Evolutionary conservation across 2,888 invertebrate genomes (phyloP), one percentile per base, ranked within the genome.

Genomic region (Torymus aiolomorphi): DNA sequence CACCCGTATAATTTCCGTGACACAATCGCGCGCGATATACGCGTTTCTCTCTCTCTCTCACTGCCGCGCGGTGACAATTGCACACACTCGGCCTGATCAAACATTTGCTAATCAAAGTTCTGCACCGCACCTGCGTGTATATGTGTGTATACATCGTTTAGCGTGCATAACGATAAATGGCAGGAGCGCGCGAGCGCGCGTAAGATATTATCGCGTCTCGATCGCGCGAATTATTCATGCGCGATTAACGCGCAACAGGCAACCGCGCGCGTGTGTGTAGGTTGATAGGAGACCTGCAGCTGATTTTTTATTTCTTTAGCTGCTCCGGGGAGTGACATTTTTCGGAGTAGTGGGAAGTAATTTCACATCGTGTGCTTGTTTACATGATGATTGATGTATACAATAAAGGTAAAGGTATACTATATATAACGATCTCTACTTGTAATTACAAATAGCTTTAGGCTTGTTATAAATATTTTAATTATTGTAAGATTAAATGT

Each of bases 91-190:
- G 57, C 66, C 13, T 49, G 70, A 65, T 76, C 76, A 76, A 76
- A 76, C 65, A 76, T 76, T 76, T 76, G 76, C 76, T 71, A 76
- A 76, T 76, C 76, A 76, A 63, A 71, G 56, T 65, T 18, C 56
- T 18, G 62, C 69, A n/a, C 61, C 24, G 57, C 31, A 5, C 57
- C 14, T 0, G 52, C 4, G 14, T 18, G 4, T 24, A 1, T 18
- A 18, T 42, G n/a, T 62, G 16, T 72, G 62, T 75, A 51, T 69
- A 69, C 61, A 76, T 62, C 59, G 76, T 76, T 76, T 76, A 67
- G 51, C 67, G 66, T 67, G 54, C 61, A 67, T 69, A 76, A 69
- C 62, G 62, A 76, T 49, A 76, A 69, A 76, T 63, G 72, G 18
- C 67, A 31, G 67, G 51, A 13, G 54, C 31, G 73, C 16, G 16